phyloP scores from a whole-genome alignment of 2,888 invertebrate genomes.

The Rhamphomyia laevipes region DNA sequence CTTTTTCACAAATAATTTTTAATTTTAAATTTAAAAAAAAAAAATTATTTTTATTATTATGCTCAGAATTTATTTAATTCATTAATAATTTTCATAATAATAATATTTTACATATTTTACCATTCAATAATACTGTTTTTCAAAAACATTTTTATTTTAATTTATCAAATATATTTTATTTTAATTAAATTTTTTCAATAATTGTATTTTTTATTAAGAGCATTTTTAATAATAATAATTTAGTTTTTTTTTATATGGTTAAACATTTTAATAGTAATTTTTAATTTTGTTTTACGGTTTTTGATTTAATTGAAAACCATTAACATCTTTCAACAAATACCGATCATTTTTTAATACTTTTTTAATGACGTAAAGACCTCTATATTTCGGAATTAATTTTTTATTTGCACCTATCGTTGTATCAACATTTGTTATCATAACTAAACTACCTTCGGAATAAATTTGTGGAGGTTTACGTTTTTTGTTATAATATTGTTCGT shows the following conservation, averaged over 20 bases:
- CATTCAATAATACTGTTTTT: no score
- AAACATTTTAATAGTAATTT: not conserved
- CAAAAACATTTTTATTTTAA: no score
- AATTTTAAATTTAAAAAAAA: not conserved
- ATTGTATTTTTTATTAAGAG: no score
- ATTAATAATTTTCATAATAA: no score
- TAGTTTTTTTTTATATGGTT: no score
- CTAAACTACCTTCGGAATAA: conserved; percentile 16
- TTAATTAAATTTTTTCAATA: no score
- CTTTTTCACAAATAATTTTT: not conserved
- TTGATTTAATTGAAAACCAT: conserved; percentile 16
- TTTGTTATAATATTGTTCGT: conserved; percentile 17
- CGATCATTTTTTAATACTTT: conserved; percentile 14
- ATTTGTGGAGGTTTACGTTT: conserved; percentile 15
- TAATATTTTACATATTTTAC: no score
- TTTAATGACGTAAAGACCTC: conserved; percentile 15
- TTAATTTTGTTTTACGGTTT: conserved; percentile 2
- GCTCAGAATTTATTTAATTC: no score
- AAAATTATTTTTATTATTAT: no score
- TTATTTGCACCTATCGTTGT: conserved; percentile 15
- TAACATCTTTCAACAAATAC: conserved; percentile 14
- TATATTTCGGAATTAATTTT: conserved; percentile 17
- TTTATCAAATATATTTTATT: no score
- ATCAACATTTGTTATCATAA: conserved; percentile 15
- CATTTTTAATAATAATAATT: no score